These are phyloP conservation scores for Pristionchus mayeri DNA, from an alignment of 2,888 invertebrate genomes.

Conservation along the genomic window DNA sequence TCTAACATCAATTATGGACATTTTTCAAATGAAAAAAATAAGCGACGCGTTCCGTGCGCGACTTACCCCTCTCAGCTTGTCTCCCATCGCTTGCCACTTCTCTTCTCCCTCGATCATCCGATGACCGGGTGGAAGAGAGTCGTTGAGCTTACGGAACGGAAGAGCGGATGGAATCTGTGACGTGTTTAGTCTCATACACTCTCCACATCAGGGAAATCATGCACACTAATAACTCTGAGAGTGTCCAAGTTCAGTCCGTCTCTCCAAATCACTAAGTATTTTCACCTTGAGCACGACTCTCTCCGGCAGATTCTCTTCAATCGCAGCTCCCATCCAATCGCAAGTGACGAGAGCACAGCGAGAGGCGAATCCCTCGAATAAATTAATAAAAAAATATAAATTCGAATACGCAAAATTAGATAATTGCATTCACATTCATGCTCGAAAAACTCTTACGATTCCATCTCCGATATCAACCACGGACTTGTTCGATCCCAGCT, in stretches of 20 bases:
- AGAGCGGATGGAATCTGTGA: not conserved
- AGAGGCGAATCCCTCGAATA: not conserved
- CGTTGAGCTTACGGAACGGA: conserved; percentile 16
- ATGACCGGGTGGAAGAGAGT: not conserved
- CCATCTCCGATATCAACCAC: no score
- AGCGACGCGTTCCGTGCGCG: no score
- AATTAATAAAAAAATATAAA: not conserved
- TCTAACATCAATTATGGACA: no score
- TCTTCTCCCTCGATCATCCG: not conserved
- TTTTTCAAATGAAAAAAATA: no score
- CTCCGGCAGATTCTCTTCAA: not conserved
- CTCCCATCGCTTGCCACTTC: not conserved
- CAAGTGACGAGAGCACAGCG: not conserved
- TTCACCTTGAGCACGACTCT: not conserved
- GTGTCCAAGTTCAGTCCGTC: no score
- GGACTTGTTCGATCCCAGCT: no score
- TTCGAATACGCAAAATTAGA: not conserved
- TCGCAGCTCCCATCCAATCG: not conserved
- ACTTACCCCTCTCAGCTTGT: conserved; percentile 5
- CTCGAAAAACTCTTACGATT: no score
- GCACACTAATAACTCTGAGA: no score
- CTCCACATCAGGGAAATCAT: no score
- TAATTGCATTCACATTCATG: no score
- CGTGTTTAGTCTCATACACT: no score
- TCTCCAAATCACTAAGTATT: no score